Conservation (phyloP, 1,140 invertebrate species). For the Brachionus calyciflorus region DNA sequence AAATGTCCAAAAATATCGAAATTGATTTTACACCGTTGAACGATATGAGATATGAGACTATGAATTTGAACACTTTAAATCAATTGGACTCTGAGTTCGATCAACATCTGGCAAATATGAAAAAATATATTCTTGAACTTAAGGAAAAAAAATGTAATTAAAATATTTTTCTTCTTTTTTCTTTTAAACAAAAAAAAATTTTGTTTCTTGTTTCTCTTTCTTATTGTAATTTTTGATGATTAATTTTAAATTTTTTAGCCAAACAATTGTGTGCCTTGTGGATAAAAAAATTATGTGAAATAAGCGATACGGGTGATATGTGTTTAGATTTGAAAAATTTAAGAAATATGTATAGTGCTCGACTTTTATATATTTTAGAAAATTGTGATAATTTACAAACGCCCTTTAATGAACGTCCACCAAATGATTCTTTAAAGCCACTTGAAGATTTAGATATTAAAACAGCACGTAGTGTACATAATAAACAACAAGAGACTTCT, state of each 20-base stretch:
- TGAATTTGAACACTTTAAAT: neutral
- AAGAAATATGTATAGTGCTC: conserved; percentile 28
- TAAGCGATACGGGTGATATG: conserved; percentile 48
- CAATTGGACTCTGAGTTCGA: conserved; percentile 57
- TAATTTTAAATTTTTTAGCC: conserved; percentile 50
- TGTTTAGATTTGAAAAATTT: neutral
- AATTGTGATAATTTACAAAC: neutral
- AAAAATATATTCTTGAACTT: conserved; percentile 57
- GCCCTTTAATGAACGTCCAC: conserved; percentile 41
- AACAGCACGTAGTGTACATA: neutral
- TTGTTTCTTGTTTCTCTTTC: no score
- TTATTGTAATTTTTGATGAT: conserved; percentile 6
- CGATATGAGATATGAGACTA: neutral
- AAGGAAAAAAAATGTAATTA: conserved; percentile 57
- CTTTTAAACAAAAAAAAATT: no score
- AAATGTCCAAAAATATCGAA: conserved; percentile 27
- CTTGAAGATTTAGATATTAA: conserved; percentile 9
- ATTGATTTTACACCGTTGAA: conserved; percentile 6
- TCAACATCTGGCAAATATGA: conserved; percentile 58
- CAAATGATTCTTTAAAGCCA: neutral
- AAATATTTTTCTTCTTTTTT: no score
- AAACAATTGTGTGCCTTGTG: conserved; percentile 60
- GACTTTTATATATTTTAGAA: conserved; percentile 25
- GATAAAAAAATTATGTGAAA: conserved; percentile 61
- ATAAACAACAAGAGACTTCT: neutral